Conservation (phyloP, 2,888 invertebrate species). For the Ormia ochracea region DNA sequence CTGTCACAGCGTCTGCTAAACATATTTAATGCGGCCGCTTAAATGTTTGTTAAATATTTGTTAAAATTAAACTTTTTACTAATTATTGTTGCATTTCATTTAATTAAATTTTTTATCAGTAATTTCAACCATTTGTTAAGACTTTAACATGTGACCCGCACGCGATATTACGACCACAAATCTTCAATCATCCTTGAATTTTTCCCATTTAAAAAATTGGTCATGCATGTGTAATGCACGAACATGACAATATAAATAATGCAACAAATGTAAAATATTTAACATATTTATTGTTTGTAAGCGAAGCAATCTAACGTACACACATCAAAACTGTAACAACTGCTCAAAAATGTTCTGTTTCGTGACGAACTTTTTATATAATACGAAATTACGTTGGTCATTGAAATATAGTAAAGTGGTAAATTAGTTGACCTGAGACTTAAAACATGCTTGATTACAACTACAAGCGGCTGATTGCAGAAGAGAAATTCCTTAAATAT, state of each 20-base stretch:
- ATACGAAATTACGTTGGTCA: conserved; percentile 17
- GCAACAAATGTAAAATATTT: conserved; percentile 49
- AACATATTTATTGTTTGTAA: conserved; percentile 51
- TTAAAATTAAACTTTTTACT: conserved; percentile 42
- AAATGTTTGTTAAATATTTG: conserved; percentile 47
- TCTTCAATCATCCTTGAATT: conserved; percentile 36
- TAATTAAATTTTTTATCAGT: not conserved
- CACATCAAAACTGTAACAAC: not conserved
- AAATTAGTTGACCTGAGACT: not conserved
- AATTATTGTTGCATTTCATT: conserved; percentile 45
- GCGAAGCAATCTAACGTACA: conserved; percentile 16
- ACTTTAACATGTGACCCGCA: conserved; percentile 37
- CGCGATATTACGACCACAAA: conserved; percentile 37
- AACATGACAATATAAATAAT: conserved; percentile 58
- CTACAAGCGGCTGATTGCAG: not conserved
- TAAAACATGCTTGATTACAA: conserved; percentile 18
- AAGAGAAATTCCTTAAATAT: conserved; percentile 4
- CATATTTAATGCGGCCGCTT: conserved; percentile 25
- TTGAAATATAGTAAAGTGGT: conserved; percentile 14
- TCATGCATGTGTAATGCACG: conserved; percentile 41
- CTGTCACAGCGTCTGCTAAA: not conserved
- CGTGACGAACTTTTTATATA: conserved; percentile 38
- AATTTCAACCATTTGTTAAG: conserved; percentile 43
- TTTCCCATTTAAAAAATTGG: not conserved
- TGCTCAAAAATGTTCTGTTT: conserved; percentile 5